Percentiles rank a stretch among this genome's conserved stretches.
Conservation (phyloP, 2,113 vertebrate genomes). For the Oreochromis niloticus region DNA sequence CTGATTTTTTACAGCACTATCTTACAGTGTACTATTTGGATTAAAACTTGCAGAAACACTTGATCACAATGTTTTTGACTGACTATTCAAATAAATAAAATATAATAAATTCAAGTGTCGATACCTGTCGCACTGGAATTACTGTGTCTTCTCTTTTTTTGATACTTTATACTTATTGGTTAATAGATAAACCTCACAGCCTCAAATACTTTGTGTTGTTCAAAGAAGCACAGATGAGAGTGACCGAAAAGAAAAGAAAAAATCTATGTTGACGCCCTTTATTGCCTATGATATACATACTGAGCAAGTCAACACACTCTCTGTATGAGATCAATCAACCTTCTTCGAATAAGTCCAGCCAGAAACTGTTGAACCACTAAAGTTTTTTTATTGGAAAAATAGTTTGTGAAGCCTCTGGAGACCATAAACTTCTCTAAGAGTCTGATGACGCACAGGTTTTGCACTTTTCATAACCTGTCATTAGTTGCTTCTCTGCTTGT, state of each 20-base stretch:
- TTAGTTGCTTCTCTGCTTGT: neutral
- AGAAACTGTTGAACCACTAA: neutral
- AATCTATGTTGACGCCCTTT: rapidly evolving
- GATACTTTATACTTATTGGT: neutral
- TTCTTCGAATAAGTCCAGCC: rapidly evolving
- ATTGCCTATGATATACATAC: rapidly evolving
- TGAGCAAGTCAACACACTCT: neutral
- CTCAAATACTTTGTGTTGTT: neutral
- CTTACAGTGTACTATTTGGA: neutral
- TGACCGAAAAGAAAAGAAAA: neutral
- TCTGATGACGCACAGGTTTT: neutral
- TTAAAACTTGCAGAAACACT: rapidly evolving
- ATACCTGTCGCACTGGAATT: neutral
- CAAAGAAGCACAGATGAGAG: neutral
- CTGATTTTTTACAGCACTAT: rapidly evolving
- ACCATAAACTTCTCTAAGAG: neutral
- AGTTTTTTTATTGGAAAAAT: neutral
- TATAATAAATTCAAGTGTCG: neutral
- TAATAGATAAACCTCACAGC: neutral
- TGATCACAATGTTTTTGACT: neutral
- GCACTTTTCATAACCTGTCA: neutral
- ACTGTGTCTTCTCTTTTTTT: neutral
- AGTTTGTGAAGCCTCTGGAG: neutral
- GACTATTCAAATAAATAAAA: neutral
- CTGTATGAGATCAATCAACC: neutral